A percentile compares a stretch with the other conserved stretches of the same genome.
Evolutionary conservation across 2,888 invertebrate species (phyloP).

Genomic region (Athripsodes cinereus): DNA sequence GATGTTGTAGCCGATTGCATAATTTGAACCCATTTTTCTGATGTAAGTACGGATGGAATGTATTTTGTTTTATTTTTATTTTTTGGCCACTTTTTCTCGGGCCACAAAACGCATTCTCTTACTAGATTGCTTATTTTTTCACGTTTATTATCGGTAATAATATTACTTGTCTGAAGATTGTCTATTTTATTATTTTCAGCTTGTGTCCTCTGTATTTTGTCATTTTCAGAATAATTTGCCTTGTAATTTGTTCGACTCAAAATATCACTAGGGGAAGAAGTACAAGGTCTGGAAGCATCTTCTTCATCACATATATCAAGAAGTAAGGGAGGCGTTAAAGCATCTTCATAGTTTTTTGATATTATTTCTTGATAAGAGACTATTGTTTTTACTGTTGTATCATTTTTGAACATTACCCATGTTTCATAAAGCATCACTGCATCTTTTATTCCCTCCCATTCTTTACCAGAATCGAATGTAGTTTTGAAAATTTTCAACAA

Average conservation of each 20-base stretch:
- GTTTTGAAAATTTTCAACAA: background rate
- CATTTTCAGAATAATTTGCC: background rate
- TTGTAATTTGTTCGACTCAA: too few relatives aligned
- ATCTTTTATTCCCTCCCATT: background rate
- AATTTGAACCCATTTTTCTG: too few relatives aligned
- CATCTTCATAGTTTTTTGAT: too few relatives aligned
- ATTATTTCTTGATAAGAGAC: too few relatives aligned
- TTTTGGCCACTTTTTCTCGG: too few relatives aligned
- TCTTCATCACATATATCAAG: background rate
- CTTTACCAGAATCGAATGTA: background rate
- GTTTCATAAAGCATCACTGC: background rate
- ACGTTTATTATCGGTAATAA: background rate
- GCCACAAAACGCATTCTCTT: too few relatives aligned
- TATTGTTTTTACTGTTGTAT: too few relatives aligned
- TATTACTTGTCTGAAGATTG: background rate
- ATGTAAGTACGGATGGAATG: too few relatives aligned
- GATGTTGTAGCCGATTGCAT: too few relatives aligned
- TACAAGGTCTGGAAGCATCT: background rate
- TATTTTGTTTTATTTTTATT: too few relatives aligned
- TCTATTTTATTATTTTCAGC: background rate
- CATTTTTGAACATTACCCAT: background rate
- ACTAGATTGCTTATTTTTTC: too few relatives aligned
- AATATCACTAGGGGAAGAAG: background rate
- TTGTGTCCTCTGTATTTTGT: background rate
- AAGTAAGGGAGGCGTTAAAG: background rate